These are phyloP conservation scores for Pogonocichla stellata DNA, from an alignment of 2,113 vertebrate genomes.

Conservation along the genomic window DNA sequence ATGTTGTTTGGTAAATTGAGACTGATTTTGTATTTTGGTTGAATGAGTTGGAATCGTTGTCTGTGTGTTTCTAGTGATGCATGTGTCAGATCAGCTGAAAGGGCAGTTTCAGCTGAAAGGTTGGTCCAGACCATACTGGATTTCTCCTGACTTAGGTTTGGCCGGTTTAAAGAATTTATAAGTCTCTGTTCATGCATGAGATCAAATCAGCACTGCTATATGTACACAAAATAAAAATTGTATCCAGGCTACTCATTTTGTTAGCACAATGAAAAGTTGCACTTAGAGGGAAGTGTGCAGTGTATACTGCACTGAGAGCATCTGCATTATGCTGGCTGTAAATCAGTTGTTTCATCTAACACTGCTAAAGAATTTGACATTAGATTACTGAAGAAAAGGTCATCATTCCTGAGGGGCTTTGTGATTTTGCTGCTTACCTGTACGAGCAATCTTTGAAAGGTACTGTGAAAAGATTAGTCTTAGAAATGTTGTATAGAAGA, in stretches of 20 bases:
- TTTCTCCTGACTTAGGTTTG: background rate
- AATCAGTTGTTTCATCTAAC: background rate
- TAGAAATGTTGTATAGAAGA: background rate
- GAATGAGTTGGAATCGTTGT: background rate
- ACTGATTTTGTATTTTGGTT: background rate
- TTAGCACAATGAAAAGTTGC: background rate
- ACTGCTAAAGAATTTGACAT: background rate
- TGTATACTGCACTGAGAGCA: background rate
- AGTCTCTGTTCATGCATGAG: background rate
- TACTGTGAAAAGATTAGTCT: background rate
- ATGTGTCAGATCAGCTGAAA: background rate
- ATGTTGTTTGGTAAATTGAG: background rate
- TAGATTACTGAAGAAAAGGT: background rate
- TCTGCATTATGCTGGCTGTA: background rate
- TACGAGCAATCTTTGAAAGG: background rate
- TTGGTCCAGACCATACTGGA: background rate
- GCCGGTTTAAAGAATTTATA: background rate
- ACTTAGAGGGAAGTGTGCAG: background rate
- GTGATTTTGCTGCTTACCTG: background rate
- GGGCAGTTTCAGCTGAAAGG: background rate
- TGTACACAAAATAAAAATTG: background rate
- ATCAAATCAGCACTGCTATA: background rate
- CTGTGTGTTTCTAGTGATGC: background rate
- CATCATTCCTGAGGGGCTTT: background rate
- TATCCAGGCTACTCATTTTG: background rate